Base-by-base conservation (phyloP, 2,888 invertebrate genomes). In the Serripes groenlandicus region DNA sequence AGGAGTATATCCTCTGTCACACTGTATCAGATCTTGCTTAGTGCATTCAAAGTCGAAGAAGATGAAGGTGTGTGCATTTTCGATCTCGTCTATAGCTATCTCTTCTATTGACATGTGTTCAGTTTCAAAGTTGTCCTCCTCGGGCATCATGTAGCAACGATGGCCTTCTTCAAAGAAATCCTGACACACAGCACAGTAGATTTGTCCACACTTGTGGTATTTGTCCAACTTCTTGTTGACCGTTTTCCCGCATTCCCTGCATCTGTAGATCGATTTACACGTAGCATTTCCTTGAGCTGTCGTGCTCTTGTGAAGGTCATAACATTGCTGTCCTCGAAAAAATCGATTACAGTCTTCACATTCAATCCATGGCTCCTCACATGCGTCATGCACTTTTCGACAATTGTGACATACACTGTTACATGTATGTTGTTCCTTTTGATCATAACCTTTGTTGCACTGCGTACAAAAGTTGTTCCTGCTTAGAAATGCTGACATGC, bases 401-500 rank as follows among this genome's bases (percentile, higher is more conserved):
- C 69, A 69, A 4, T 7, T n/a, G 15, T 58, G 58, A 26, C 76
- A 76, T 1, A 56, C 26, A 30, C 69, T 76, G 54, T 76, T 69
- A 37, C 69, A 69, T 18, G 1, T 68, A 23, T 70, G 60, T 11
- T 37, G 21, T 26, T 70, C 70, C 18, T 68, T 72, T 42, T 78
- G 62, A 35, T 72, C 42, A 49, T 79, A 74, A 32, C 74, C 79
- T 58, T 68, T 75, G 3, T 75, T 37, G 52, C 79, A 79, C 23
- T 73, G 28, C 28, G 34, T 37, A 68, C 81, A 81, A 62, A 35
- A 81, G 42, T 81, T 78, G 15, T 37, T 84, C 49, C 34, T 75
- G 18, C 49, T 35, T 9, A 84, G 32, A 72, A 84, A 84, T 4
- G 60, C 81, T 1, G 81, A 18, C 84, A 84, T n/a, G n/a, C n/a